These are phyloP conservation scores for Drosophila arizonae DNA, from an alignment of 1,140 invertebrate genomes.

Conservation along the genomic window DNA sequence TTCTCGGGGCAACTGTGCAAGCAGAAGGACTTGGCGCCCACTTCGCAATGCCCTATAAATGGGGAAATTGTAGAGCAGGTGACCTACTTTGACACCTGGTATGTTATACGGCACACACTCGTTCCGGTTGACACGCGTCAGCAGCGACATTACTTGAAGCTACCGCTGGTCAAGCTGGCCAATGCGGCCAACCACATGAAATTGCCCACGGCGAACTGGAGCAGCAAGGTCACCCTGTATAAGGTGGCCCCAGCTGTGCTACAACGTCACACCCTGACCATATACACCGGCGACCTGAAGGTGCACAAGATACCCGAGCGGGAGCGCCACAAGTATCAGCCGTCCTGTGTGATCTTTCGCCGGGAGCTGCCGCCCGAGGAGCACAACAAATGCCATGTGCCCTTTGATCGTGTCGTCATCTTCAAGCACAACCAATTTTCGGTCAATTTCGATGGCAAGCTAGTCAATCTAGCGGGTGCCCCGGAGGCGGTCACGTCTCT, in stretches of 20 bases:
- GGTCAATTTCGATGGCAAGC: conserved; percentile 75
- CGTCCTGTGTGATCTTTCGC: conserved; percentile 73
- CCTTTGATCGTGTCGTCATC: conserved; percentile 75
- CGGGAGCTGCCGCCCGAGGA: conserved; percentile 30
- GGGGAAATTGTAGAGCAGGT: conserved; percentile 56
- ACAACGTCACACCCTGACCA: conserved; percentile 50
- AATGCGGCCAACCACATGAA: conserved; percentile 57
- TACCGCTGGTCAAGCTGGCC: conserved; percentile 72
- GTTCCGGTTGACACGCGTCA: neutral
- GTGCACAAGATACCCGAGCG: conserved; percentile 62
- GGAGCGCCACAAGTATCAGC: conserved; percentile 76
- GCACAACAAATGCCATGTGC: conserved; percentile 44
- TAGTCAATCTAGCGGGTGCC: conserved; percentile 71
- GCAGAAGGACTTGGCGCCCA: neutral
- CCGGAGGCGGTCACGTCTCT: conserved; percentile 52
- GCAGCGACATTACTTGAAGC: conserved; percentile 60
- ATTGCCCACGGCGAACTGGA: conserved; percentile 65
- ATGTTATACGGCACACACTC: conserved; percentile 57
- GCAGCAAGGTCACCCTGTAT: conserved; percentile 71
- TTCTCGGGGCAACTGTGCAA: neutral
- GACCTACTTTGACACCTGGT: conserved; percentile 80
- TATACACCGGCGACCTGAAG: conserved; percentile 74
- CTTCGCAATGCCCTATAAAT: neutral
- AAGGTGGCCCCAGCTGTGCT: conserved; percentile 50
- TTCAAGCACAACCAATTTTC: conserved; percentile 72